Conservation (phyloP, 2,797 vertebrate genomes). For the Corythornis leucogaster region DNA sequence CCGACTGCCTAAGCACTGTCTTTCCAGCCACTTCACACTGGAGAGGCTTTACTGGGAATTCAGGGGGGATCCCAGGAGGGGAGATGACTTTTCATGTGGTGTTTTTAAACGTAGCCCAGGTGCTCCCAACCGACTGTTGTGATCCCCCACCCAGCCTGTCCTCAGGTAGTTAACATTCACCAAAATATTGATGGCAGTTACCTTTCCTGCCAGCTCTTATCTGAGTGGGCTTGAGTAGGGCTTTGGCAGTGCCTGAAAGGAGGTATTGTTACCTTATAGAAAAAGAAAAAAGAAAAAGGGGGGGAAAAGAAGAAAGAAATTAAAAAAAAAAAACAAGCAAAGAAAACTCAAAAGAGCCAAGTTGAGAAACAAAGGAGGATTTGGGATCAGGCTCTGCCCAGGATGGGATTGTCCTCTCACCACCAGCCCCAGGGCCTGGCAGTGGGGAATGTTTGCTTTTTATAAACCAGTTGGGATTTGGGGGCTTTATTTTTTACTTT, state of each 20-base stretch:
- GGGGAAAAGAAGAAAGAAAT: too few species aligned
- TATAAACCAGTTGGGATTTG: background rate
- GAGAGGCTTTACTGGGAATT: background rate
- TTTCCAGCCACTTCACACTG: background rate
- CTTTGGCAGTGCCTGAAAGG: slow-evolving; percentile 76
- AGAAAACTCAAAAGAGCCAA: slow-evolving; percentile 4
- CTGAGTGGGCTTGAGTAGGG: slow-evolving; percentile 53
- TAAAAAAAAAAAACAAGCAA: background rate
- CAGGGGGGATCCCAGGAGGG: background rate
- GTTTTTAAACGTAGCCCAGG: slow-evolving; percentile 29
- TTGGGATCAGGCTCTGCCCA: slow-evolving; percentile 47
- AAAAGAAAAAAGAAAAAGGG: background rate
- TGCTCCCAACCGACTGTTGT: background rate
- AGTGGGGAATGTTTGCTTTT: background rate
- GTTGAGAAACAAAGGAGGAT: slow-evolving; percentile 73
- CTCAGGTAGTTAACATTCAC: slow-evolving; percentile 56
- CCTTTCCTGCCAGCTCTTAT: slow-evolving; percentile 71
- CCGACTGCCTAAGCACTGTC: background rate
- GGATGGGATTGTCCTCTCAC: background rate
- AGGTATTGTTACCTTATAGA: slow-evolving; percentile 73
- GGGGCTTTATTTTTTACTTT: background rate
- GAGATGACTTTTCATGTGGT: background rate
- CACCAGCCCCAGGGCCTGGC: background rate
- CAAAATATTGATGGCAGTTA: slow-evolving; percentile 63
- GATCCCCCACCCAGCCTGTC: slow-evolving; percentile 20